These are phyloP conservation scores for Semicossyphus pulcher DNA, from an alignment of 2,113 vertebrate species.

Conservation along the genomic window DNA sequence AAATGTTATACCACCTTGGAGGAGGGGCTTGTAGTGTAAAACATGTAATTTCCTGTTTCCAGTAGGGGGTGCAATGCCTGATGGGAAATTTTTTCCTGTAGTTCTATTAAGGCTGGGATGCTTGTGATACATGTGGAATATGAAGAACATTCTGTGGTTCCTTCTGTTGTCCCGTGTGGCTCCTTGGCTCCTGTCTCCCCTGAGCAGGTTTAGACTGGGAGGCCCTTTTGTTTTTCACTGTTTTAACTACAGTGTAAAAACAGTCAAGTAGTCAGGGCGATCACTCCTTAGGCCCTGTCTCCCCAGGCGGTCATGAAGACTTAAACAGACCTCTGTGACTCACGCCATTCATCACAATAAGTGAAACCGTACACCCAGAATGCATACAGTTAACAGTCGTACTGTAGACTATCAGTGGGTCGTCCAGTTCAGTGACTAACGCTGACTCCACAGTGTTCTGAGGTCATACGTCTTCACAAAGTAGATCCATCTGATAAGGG, in stretches of 20 bases:
- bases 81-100: too few relatives aligned
- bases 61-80: too few relatives aligned
- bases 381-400: constrained; percentile 24
- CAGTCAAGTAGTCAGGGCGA: constrained; percentile 44
- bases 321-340: constrained; percentile 52
- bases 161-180: constrained; percentile 38
- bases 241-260: constrained; percentile 64
- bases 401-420: constrained; percentile 23
- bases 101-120: too few relatives aligned
- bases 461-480: constrained; percentile 25
- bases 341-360: constrained; percentile 63
- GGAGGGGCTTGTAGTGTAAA: too few relatives aligned
- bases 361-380: constrained; percentile 45
- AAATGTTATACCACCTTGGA: too few relatives aligned
- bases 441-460: constrained; percentile 57
- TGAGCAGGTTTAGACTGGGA: constrained; percentile 28
- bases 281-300: constrained; percentile 31
- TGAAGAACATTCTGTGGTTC: constrained; percentile 54
- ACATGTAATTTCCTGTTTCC: too few relatives aligned
- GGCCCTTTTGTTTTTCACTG: constrained; percentile 60
- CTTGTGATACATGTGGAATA: too few relatives aligned
- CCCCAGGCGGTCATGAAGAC: constrained; percentile 44
- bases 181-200: constrained; percentile 35
- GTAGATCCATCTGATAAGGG: constrained; percentile 33
- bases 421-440: constrained; percentile 44